phyloP scores from a whole-genome alignment of 2,888 invertebrate species.

The Didymodactylos carnosus region DNA sequence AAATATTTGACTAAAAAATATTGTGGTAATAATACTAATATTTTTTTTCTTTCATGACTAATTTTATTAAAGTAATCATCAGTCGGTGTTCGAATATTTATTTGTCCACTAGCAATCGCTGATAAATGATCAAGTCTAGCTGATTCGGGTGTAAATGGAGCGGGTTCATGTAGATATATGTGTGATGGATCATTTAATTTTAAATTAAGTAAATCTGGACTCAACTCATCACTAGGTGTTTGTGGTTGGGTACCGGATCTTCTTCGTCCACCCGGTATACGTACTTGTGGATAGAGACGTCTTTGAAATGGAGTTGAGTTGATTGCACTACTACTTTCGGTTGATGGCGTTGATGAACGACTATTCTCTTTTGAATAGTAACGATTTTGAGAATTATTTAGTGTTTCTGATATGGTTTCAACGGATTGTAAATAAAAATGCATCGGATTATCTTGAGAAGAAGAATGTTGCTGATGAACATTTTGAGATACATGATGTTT shows the following conservation, averaged over 20 bases:
- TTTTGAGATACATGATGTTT: not conserved
- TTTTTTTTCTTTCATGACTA: not conserved
- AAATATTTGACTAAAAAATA: constrained; percentile 31
- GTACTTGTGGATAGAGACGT: not conserved
- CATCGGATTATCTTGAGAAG: not conserved
- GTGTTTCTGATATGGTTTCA: not conserved
- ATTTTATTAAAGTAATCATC: no score
- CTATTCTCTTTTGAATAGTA: not conserved
- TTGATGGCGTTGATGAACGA: not conserved
- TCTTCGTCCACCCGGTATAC: no score
- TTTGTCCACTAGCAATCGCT: no score
- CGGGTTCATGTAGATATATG: not conserved
- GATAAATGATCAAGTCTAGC: no score
- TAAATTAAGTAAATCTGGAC: not conserved
- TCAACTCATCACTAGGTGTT: not conserved
- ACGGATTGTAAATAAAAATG: not conserved
- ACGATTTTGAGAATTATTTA: not conserved
- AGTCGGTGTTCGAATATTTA: no score
- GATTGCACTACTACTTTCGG: no score
- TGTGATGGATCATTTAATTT: not conserved
- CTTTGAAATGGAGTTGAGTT: no score
- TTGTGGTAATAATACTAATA: constrained; percentile 22
- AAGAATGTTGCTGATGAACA: not conserved
- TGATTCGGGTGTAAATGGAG: not conserved
- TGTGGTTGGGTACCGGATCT: no score